phyloP scores from a whole-genome alignment of 92 coral and sea anemone species.

The Ricordea florida region DNA sequence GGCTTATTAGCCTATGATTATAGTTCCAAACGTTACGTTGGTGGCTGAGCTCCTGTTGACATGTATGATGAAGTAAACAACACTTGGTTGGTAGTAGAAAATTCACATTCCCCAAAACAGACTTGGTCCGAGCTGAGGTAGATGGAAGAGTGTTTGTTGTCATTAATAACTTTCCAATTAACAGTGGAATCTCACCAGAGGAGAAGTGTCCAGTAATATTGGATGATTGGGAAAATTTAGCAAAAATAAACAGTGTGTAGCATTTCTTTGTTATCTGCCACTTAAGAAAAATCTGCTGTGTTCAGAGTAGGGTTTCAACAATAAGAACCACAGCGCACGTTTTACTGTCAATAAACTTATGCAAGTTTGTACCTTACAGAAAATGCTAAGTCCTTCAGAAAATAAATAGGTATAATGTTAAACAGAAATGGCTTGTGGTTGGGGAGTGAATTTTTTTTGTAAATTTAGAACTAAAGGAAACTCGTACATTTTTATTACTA shows the following conservation, averaged over 20 bases:
- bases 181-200: slow-evolving; percentile 47
- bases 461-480: no score
- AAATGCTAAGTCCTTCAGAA: no score
- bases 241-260: no score
- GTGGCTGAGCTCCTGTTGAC: neutral
- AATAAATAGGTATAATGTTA: no score
- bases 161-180: slow-evolving; percentile 1
- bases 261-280: slow-evolving; percentile 14
- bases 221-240: slow-evolving; percentile 11
- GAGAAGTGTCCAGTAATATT: slow-evolving; percentile 13
- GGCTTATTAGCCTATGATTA: neutral
- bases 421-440: no score
- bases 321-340: neutral
- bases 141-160: slow-evolving; percentile 35
- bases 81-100: slow-evolving; percentile 9
- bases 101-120: slow-evolving; percentile 20
- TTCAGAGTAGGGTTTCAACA: neutral
- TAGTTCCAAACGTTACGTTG: neutral
- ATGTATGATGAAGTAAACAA: neutral
- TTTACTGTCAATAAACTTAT: neutral
- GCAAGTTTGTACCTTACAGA: no score
- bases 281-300: neutral
- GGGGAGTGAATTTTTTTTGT: no score
- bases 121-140: slow-evolving; percentile 18
- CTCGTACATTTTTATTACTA: no score